Conservation (phyloP, 1,140 invertebrate genomes). For the Calosoma granatense region DNA sequence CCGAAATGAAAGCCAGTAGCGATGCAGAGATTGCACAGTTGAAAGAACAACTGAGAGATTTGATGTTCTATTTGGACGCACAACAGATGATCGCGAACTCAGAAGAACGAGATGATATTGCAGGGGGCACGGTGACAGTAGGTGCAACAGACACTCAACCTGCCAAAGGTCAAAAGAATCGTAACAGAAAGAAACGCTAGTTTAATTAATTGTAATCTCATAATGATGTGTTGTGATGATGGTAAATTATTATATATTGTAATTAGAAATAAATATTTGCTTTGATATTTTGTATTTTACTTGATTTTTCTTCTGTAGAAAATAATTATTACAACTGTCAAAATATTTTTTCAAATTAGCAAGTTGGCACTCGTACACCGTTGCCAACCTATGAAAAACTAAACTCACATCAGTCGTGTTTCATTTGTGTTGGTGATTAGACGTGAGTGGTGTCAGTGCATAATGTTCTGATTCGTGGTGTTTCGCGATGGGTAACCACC, state of each 20-base stretch:
- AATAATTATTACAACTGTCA: too few species aligned
- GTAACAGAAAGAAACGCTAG: neutral
- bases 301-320: too few species aligned
- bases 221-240: too few species aligned
- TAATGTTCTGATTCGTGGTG: neutral
- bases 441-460: too few species aligned
- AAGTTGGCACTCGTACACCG: too few species aligned
- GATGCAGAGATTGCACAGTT: constrained; percentile 70
- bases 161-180: neutral
- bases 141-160: constrained; percentile 21
- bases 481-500: neutral
- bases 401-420: neutral
- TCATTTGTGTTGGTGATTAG: neutral
- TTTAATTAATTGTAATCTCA: neutral
- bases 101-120: constrained; percentile 54
- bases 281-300: too few species aligned
- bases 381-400: neutral
- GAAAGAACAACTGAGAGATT: constrained; percentile 83
- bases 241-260: too few species aligned
- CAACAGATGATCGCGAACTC: constrained; percentile 54
- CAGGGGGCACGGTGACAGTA: constrained; percentile 58
- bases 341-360: too few species aligned
- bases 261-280: too few species aligned
- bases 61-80: constrained; percentile 94
- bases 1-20: constrained; percentile 43